Evolutionary conservation across 1,140 invertebrate genomes (phyloP).

Genomic region (Drosophila suzukii): DNA sequence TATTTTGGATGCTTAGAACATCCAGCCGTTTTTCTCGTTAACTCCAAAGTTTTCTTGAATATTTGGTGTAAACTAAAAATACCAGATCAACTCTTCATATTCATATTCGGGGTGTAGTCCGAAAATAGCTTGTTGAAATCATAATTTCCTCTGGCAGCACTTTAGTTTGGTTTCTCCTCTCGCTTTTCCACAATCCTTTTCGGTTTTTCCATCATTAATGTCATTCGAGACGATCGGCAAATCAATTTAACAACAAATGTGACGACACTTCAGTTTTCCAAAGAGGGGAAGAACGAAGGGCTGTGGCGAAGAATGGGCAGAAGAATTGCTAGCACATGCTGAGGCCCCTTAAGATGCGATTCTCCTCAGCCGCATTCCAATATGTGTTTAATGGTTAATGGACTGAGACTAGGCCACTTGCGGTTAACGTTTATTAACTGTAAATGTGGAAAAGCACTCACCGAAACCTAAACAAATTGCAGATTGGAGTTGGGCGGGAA

Average conservation of each 20-base stretch:
- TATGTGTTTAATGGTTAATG: slow-evolving; percentile 33
- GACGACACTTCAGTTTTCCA: slow-evolving; percentile 46
- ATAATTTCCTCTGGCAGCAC: slow-evolving; percentile 21
- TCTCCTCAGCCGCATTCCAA: slow-evolving; percentile 27
- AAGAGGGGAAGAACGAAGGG: background rate
- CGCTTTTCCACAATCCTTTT: slow-evolving; percentile 7
- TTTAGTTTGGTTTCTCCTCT: slow-evolving; percentile 14
- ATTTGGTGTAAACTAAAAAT: slow-evolving; percentile 10
- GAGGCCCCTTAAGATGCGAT: slow-evolving; percentile 13
- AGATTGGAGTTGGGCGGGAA: slow-evolving; percentile 15
- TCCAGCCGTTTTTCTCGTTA: background rate
- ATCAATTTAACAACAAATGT: slow-evolving; percentile 72
- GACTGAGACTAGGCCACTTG: slow-evolving; percentile 42
- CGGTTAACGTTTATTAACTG: slow-evolving; percentile 70
- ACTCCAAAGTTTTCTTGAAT: background rate
- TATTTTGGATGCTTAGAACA: background rate
- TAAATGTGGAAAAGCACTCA: slow-evolving; percentile 42
- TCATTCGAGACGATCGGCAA: slow-evolving; percentile 65
- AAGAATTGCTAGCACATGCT: slow-evolving; percentile 11
- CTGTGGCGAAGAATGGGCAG: slow-evolving; percentile 1
- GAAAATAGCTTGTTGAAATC: slow-evolving; percentile 26
- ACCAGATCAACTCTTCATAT: slow-evolving; percentile 7
- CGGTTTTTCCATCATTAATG: slow-evolving; percentile 36
- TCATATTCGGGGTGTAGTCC: slow-evolving; percentile 2
- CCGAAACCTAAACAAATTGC: slow-evolving; percentile 6